A percentile compares a stretch with the other conserved stretches of the same genome.
Conservation (phyloP, 2,113 vertebrate species). For the Neogale vison region DNA sequence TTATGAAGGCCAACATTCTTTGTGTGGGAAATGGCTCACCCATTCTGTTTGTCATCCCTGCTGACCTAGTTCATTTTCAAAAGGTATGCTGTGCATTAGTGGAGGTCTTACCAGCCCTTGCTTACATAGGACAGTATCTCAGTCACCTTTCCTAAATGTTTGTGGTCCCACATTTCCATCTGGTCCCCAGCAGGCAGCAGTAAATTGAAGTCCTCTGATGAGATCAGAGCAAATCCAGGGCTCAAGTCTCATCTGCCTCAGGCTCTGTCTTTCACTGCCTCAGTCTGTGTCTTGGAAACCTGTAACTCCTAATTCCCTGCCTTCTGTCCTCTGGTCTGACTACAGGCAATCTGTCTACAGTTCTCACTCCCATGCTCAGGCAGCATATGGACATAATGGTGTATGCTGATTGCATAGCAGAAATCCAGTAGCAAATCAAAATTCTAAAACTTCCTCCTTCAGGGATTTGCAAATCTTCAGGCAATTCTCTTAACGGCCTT, state of each 20-base stretch:
- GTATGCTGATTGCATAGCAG: not conserved
- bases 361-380: not conserved
- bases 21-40: not conserved
- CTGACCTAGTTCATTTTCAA: not conserved
- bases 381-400: not conserved
- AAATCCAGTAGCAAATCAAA: not conserved
- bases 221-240: not conserved
- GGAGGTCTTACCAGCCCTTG: not conserved
- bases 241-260: not conserved
- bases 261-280: not conserved
- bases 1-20: not conserved
- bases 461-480: not conserved
- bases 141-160: not conserved
- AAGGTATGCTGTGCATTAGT: accelerated
- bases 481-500: not conserved
- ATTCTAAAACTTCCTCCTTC: not conserved
- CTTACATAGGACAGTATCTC: not conserved
- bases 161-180: not conserved
- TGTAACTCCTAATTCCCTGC: not conserved
- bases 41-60: not conserved
- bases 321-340: not conserved
- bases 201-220: not conserved
- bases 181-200: not conserved
- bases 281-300: not conserved
- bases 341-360: not conserved